phyloP scores from a whole-genome alignment of 2,888 invertebrate species.

The Cryptophagus acutangulus region DNA sequence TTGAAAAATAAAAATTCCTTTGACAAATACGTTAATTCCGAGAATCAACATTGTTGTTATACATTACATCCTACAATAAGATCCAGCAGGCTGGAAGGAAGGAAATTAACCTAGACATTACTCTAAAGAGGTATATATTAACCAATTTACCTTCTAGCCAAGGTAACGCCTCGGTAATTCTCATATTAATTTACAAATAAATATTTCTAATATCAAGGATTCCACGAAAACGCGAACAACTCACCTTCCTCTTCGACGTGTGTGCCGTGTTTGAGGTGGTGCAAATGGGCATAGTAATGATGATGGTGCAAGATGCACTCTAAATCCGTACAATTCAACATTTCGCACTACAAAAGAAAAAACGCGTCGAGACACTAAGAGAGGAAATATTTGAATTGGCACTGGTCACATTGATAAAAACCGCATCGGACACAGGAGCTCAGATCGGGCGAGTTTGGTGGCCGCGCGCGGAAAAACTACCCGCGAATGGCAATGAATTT shows the following conservation, averaged over 20 bases:
- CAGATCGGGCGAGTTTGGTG: too few species aligned
- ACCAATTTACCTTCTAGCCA: slow-evolving; percentile 32
- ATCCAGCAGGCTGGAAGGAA: too few species aligned
- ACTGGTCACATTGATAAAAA: too few species aligned
- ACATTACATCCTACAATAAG: too few species aligned
- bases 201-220: slow-evolving; percentile 3
- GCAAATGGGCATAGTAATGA: slow-evolving; percentile 68
- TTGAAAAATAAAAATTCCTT: too few species aligned
- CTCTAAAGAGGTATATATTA: too few species aligned
- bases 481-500: neutral
- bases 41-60: too few species aligned
- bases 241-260: slow-evolving; percentile 64
- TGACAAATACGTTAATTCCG: too few species aligned
- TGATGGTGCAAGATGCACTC: slow-evolving; percentile 73
- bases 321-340: slow-evolving; percentile 74
- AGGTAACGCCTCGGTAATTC: slow-evolving; percentile 30
- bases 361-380: neutral
- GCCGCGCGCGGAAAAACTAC: too few species aligned
- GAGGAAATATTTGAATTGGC: too few species aligned
- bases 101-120: too few species aligned
- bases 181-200: slow-evolving; percentile 16
- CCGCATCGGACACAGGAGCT: too few species aligned
- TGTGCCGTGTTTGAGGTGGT: slow-evolving; percentile 58
- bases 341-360: slow-evolving; percentile 35
- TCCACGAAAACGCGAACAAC: slow-evolving; percentile 17